phyloP scores from a whole-genome alignment of 2,113 vertebrate species.

The Procavia capensis region DNA sequence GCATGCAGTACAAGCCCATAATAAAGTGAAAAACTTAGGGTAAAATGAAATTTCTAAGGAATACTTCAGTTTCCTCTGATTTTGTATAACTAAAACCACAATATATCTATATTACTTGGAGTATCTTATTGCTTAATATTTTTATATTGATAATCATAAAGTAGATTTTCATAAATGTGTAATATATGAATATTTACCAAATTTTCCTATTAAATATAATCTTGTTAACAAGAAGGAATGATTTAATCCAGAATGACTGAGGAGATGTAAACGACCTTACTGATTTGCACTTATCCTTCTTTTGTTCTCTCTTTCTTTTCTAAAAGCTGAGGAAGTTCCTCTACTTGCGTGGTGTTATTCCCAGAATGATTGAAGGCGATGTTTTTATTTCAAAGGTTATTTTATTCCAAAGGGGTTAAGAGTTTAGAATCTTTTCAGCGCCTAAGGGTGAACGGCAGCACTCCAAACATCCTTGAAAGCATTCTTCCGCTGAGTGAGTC shows the following conservation, averaged over 20 bases:
- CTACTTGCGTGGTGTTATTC: slow-evolving; percentile 33
- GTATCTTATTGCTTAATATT: neutral
- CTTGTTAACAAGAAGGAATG: neutral
- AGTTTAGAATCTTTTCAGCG: neutral
- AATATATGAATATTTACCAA: neutral
- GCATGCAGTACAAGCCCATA: neutral
- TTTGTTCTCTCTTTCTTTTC: neutral
- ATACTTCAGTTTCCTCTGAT: neutral
- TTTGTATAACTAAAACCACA: neutral
- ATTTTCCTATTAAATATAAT: neutral
- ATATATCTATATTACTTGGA: neutral
- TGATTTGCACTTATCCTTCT: neutral
- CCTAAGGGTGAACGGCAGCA: neutral
- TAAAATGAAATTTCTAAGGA: neutral
- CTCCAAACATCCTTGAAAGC: neutral
- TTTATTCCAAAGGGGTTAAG: neutral
- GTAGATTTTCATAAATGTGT: neutral
- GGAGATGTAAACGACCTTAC: neutral
- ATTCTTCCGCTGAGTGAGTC: neutral
- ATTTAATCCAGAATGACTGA: neutral
- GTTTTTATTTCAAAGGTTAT: neutral
- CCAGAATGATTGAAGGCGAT: neutral
- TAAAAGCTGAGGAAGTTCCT: neutral
- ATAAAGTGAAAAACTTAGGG: neutral
- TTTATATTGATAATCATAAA: neutral